Conservation (phyloP, 2,113 vertebrate species). For the Gambusia holbrooki region DNA sequence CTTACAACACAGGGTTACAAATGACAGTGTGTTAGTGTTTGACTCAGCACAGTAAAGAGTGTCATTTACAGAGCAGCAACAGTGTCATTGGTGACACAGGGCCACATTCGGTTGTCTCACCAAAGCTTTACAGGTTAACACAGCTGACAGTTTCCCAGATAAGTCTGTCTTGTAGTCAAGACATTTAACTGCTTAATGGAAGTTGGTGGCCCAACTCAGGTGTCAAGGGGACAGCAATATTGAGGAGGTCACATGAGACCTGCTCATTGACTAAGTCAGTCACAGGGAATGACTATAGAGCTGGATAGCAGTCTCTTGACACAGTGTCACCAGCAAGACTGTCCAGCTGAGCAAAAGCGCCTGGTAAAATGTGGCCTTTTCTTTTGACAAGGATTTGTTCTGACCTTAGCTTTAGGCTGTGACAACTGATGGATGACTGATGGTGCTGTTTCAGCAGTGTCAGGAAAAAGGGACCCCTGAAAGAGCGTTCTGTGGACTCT, state of each 20-base stretch:
- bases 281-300: conserved; percentile 64
- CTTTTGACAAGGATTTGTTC: conserved; percentile 74
- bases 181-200: conserved; percentile 69
- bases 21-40: conserved; percentile 53
- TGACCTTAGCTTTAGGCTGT: conserved; percentile 74
- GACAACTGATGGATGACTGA: conserved; percentile 82
- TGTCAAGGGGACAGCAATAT: conserved; percentile 68
- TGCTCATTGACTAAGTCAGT: conserved; percentile 67
- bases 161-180: conserved; percentile 73
- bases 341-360: conserved; percentile 74
- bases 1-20: conserved; percentile 26
- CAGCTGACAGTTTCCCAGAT: conserved; percentile 78
- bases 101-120: conserved; percentile 73
- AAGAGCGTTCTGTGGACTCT: conserved; percentile 65
- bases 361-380: conserved; percentile 75
- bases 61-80: conserved; percentile 56
- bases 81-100: conserved; percentile 70
- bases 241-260: conserved; percentile 67
- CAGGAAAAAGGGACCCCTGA: conserved; percentile 55
- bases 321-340: conserved; percentile 69
- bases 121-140: conserved; percentile 72
- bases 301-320: conserved; percentile 69
- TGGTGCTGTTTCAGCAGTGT: conserved; percentile 73
- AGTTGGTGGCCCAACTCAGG: conserved; percentile 73
- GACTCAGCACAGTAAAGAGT: conserved; percentile 54